A percentile compares a stretch with the other conserved stretches of the same genome.
Evolutionary conservation across 2,888 invertebrate genomes (phyloP).

Genomic region (Stegana nigrithorax): DNA sequence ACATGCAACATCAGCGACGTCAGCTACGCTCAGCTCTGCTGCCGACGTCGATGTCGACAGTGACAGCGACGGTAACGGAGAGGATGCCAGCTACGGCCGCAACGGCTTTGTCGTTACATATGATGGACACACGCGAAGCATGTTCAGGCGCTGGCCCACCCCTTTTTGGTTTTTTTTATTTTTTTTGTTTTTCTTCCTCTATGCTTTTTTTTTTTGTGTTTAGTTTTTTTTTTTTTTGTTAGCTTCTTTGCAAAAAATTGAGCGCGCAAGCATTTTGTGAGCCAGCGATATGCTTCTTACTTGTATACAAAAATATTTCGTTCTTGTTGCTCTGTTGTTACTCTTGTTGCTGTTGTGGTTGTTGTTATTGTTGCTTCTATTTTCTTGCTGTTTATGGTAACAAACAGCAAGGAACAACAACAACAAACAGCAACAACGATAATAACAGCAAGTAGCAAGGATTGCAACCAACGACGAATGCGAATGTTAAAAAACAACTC

Average conservation of each 20-base stretch:
- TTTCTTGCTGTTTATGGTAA: slow-evolving; percentile 55
- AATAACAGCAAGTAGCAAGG: slow-evolving; percentile 30
- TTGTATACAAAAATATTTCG: slow-evolving; percentile 28
- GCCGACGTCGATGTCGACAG: slow-evolving; percentile 22
- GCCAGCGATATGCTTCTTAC: no score
- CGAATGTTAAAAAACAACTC: slow-evolving; percentile 11
- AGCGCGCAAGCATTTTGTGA: slow-evolving; percentile 11
- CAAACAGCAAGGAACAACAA: slow-evolving; percentile 43
- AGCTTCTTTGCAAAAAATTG: slow-evolving; percentile 52
- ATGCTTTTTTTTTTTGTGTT: slow-evolving; percentile 14
- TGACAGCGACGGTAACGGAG: slow-evolving; percentile 23
- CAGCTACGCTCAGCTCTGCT: no score
- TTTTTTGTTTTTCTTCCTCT: slow-evolving; percentile 6
- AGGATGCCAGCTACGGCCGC: slow-evolving; percentile 11
- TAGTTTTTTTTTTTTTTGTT: slow-evolving; percentile 33
- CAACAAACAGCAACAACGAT: slow-evolving; percentile 35
- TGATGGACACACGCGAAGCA: background rate
- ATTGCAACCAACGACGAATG: slow-evolving; percentile 10
- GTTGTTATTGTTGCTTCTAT: slow-evolving; percentile 34
- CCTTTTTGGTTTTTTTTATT: slow-evolving; percentile 38
- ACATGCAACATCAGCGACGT: slow-evolving; percentile 41
- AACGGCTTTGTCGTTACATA: slow-evolving; percentile 10
- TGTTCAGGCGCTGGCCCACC: slow-evolving; percentile 43
- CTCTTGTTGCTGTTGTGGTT: slow-evolving; percentile 29
- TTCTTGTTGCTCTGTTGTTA: no score